A percentile compares a stretch with the other conserved stretches of the same genome.
Conservation (phyloP, 2,888 invertebrate species). For the Plagodis dolabraria region DNA sequence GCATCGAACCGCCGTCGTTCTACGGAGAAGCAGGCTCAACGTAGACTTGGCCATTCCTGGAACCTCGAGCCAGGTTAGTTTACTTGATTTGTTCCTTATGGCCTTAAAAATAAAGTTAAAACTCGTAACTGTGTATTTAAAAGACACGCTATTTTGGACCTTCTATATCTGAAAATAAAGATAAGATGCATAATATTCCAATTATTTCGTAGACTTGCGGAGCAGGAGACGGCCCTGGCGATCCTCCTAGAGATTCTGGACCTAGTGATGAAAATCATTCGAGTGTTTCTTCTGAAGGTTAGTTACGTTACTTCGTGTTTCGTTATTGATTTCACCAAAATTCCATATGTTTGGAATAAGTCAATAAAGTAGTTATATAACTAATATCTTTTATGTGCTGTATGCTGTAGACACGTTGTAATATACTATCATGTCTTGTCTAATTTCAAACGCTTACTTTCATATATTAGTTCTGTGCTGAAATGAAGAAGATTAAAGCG, state of each 20-base stretch:
- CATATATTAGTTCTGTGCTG: too few species aligned
- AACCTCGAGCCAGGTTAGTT: conserved; percentile 66
- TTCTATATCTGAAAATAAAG: too few species aligned
- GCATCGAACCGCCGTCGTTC: conserved; percentile 62
- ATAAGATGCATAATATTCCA: neutral
- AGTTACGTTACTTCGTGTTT: conserved; percentile 6
- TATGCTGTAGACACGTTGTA: too few species aligned
- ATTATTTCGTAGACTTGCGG: conserved; percentile 62
- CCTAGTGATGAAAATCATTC: conserved; percentile 92
- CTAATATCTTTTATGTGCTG: too few species aligned
- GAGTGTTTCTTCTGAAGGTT: conserved; percentile 96
- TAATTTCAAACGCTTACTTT: too few species aligned
- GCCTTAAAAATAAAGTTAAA: neutral
- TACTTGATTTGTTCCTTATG: neutral
- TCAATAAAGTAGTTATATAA: too few species aligned
- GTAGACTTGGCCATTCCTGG: conserved; percentile 79
- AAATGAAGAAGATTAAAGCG: too few species aligned
- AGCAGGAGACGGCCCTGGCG: conserved; percentile 57
- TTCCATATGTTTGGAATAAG: too few species aligned
- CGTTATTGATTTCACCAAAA: too few species aligned
- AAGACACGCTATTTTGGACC: too few species aligned
- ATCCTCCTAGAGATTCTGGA: conserved; percentile 55
- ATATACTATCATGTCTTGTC: too few species aligned
- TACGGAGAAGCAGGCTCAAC: conserved; percentile 66
- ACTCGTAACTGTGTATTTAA: neutral